Conservation (phyloP, 2,888 invertebrate genomes). For the Stenolophus ochropezus region DNA sequence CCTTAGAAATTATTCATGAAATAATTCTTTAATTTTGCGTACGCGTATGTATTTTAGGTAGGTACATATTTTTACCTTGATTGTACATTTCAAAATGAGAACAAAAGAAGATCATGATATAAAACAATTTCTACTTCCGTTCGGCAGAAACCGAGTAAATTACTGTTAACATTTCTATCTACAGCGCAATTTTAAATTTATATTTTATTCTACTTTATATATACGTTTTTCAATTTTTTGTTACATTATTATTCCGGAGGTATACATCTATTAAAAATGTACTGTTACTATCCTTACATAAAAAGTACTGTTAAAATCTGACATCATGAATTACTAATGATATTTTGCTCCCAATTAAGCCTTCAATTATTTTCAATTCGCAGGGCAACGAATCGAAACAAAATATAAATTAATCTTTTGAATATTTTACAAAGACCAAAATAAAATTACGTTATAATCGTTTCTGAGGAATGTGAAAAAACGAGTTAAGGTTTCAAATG, state of each 20-base stretch:
- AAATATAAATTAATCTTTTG: background rate
- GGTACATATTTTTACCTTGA: background rate
- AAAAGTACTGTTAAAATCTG: constrained; percentile 16
- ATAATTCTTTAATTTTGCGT: background rate
- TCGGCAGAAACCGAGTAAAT: background rate
- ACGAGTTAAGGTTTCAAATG: constrained; percentile 12
- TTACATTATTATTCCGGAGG: background rate
- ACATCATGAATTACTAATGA: background rate
- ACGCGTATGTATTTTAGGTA: too few species aligned
- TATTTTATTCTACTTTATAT: background rate
- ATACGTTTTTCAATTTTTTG: background rate
- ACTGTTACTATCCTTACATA: constrained; percentile 13
- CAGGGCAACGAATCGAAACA: background rate
- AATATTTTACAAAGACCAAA: background rate
- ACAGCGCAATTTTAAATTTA: constrained; percentile 24
- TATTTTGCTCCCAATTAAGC: background rate
- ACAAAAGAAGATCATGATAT: constrained; percentile 27
- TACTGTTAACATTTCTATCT: background rate
- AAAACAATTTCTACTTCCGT: constrained; percentile 29
- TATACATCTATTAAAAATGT: background rate
- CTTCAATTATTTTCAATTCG: constrained; percentile 3
- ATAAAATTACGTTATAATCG: constrained; percentile 24
- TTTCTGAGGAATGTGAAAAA: constrained; percentile 28
- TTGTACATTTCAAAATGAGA: background rate
- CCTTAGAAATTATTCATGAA: background rate